phyloP scores from a whole-genome alignment of 1,140 invertebrate genomes.

The Trichoplusia ni region DNA sequence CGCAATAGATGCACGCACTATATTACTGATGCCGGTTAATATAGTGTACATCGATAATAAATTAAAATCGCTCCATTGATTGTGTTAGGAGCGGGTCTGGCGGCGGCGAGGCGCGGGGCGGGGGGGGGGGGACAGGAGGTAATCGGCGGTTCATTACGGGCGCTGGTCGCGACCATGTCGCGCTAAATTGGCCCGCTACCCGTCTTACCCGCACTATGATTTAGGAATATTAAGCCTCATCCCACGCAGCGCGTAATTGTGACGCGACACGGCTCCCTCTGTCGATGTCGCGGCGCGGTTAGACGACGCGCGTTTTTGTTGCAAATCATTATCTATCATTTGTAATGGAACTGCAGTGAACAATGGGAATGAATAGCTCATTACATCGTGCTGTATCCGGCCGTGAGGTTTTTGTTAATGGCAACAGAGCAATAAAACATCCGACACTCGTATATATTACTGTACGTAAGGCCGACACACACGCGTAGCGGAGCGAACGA shows the following conservation, averaged over 20 bases:
- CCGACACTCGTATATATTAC: neutral
- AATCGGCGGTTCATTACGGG: constrained; percentile 32
- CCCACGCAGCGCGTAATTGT: constrained; percentile 41
- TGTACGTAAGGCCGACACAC: too few species aligned
- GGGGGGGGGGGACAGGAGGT: constrained; percentile 4
- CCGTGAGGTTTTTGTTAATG: constrained; percentile 10
- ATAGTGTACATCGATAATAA: neutral
- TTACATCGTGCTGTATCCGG: constrained; percentile 8
- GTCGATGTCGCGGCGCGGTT: neutral
- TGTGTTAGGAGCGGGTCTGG: neutral
- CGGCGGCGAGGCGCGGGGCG: neutral
- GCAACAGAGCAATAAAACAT: neutral
- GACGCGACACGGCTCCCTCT: constrained; percentile 23
- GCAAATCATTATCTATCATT: constrained; percentile 32
- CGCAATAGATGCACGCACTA: neutral
- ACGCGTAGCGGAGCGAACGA: too few species aligned
- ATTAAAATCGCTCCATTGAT: constrained; percentile 12
- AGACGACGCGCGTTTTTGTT: constrained; percentile 27
- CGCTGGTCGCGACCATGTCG: constrained; percentile 34
- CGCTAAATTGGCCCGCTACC: constrained; percentile 51
- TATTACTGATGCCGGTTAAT: neutral
- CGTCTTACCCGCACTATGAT: constrained; percentile 58
- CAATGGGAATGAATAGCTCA: constrained; percentile 18
- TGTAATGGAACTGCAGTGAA: constrained; percentile 8
- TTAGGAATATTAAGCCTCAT: constrained; percentile 51